A percentile compares a stretch with the other conserved stretches of the same genome.
These are phyloP conservation scores for Pterocles burchelli DNA, from an alignment of 2,113 vertebrate genomes.

Conservation along the genomic window DNA sequence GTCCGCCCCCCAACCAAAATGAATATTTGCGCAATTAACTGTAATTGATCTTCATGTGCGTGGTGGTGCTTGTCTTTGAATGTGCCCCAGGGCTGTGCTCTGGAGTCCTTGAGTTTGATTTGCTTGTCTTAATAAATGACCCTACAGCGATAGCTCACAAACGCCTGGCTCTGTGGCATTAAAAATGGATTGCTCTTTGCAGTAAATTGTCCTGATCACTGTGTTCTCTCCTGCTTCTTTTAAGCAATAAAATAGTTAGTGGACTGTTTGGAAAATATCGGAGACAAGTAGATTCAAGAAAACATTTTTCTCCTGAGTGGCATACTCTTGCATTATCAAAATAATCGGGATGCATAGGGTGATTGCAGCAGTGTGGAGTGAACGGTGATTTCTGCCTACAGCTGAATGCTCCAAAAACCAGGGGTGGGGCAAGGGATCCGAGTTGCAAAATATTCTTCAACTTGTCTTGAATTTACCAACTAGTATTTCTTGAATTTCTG, in stretches of 20 bases:
- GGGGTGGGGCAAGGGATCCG: not conserved
- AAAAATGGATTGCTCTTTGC: not conserved
- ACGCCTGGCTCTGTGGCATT: not conserved
- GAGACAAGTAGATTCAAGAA: not conserved
- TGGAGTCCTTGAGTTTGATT: not conserved
- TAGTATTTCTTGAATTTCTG: not conserved
- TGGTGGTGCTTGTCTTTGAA: not conserved
- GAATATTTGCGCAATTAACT: not conserved
- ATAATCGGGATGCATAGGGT: not conserved
- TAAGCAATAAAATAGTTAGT: not conserved
- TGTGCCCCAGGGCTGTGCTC: not conserved
- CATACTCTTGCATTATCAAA: not conserved
- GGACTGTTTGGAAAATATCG: not conserved
- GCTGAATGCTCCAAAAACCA: not conserved
- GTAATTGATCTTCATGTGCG: not conserved
- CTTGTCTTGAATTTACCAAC: not conserved
- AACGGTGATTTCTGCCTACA: not conserved
- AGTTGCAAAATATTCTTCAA: not conserved
- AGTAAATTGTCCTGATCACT: not conserved
- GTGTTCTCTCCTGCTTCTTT: not conserved
- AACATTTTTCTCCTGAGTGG: accelerated
- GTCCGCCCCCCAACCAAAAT: not conserved
- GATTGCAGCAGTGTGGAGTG: not conserved
- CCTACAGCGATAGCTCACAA: not conserved
- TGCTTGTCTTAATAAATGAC: not conserved